These are phyloP conservation scores for Epizoanthus fatuus DNA, from an alignment of 92 coral and sea anemone species.

Conservation along the genomic window DNA sequence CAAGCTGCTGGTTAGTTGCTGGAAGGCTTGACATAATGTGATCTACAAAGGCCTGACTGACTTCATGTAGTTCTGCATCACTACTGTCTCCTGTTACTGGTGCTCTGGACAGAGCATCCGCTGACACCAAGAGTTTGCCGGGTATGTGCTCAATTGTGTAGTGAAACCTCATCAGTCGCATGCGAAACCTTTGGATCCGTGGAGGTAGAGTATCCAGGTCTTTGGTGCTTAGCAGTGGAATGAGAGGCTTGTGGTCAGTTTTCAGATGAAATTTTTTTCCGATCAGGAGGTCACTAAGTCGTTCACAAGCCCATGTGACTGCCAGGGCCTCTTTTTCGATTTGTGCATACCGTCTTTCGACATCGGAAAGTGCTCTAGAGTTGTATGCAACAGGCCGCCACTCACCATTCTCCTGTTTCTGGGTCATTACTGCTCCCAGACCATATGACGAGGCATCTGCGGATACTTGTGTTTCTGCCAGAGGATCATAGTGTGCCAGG, in stretches of 20 bases:
- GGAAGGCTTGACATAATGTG: slow-evolving; percentile 28
- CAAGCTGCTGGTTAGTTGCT: slow-evolving; percentile 41
- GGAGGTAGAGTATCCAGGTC: slow-evolving; percentile 30
- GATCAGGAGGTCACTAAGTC: slow-evolving; percentile 28
- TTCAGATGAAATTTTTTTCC: background rate
- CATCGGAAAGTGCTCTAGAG: background rate
- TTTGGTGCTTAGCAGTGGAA: slow-evolving; percentile 6
- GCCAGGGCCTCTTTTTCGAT: slow-evolving; percentile 29
- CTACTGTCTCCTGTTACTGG: slow-evolving; percentile 16
- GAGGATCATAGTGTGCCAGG: slow-evolving; percentile 26
- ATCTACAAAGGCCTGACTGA: slow-evolving; percentile 30
- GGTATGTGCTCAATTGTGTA: background rate
- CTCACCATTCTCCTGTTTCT: background rate
- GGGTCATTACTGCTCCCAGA: slow-evolving; percentile 18
- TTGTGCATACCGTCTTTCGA: slow-evolving; percentile 29
- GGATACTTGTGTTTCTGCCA: slow-evolving; percentile 19
- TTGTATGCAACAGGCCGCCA: slow-evolving; percentile 1
- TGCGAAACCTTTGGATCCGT: slow-evolving; percentile 11
- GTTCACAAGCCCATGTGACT: slow-evolving; percentile 47
- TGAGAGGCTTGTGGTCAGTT: background rate
- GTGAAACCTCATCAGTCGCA: background rate
- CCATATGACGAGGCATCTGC: slow-evolving; percentile 20
- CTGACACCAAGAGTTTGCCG: background rate
- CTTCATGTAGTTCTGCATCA: slow-evolving; percentile 16
- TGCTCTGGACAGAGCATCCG: slow-evolving; percentile 29